Conservation (phyloP, 2,797 vertebrate species). For the Chiloscyllium punctatum region DNA sequence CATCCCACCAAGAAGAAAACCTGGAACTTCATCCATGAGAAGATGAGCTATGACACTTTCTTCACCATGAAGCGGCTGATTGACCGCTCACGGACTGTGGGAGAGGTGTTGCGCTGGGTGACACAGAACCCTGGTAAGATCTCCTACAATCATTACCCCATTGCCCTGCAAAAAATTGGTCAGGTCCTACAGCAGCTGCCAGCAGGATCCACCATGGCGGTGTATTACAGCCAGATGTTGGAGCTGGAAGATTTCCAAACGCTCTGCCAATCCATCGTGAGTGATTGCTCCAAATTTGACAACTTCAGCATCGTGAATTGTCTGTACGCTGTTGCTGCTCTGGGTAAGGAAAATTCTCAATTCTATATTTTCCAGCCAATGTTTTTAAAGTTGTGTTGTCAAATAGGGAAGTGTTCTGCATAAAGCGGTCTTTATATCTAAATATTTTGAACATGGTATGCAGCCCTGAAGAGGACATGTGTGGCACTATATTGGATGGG, state of each 20-base stretch:
- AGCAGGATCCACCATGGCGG: slow-evolving; percentile 39
- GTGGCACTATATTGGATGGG: neutral
- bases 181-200: slow-evolving; percentile 64
- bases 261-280: slow-evolving; percentile 63
- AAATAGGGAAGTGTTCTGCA: neutral
- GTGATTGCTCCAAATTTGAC: slow-evolving; percentile 71
- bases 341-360: slow-evolving; percentile 58
- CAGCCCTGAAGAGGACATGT: neutral
- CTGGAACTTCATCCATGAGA: slow-evolving; percentile 81
- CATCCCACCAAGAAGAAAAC: slow-evolving; percentile 64
- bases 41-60: slow-evolving; percentile 81
- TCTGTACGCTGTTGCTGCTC: slow-evolving; percentile 66
- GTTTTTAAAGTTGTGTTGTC: neutral
- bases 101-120: slow-evolving; percentile 85
- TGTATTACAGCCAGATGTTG: slow-evolving; percentile 50
- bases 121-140: slow-evolving; percentile 83
- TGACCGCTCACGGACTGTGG: slow-evolving; percentile 71
- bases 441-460: neutral
- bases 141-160: slow-evolving; percentile 78
- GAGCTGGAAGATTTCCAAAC: slow-evolving; percentile 66
- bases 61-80: slow-evolving; percentile 84
- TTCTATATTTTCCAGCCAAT: too few relatives aligned
- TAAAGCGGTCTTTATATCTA: neutral
- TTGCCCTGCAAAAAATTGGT: slow-evolving; percentile 79
- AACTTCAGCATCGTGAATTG: slow-evolving; percentile 82